phyloP scores from a whole-genome alignment of 2,113 vertebrate genomes.

The Nannobrachium achirus region DNA sequence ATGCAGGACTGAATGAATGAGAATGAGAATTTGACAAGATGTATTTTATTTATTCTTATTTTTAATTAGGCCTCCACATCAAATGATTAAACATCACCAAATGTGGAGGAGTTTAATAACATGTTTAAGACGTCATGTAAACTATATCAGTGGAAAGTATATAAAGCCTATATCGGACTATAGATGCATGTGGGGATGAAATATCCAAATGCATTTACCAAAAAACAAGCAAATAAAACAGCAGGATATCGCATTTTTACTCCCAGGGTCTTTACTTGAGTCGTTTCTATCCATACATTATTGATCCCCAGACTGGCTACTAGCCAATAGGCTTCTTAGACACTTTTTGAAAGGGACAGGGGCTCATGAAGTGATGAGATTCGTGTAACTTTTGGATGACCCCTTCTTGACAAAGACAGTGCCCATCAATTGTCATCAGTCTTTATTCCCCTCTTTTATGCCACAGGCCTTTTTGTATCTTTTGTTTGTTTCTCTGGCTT shows the following conservation, averaged over 20 bases:
- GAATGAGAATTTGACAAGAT: not conserved
- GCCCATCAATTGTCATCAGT: constrained; percentile 82
- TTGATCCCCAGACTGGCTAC: constrained; percentile 77
- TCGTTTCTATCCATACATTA: constrained; percentile 67
- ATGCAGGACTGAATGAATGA: constrained; percentile 31
- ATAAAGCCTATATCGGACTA: not conserved
- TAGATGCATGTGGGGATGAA: constrained; percentile 4
- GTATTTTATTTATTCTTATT: too few relatives aligned
- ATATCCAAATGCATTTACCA: constrained; percentile 21
- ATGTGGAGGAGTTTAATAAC: constrained; percentile 35
- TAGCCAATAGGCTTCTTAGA: constrained; percentile 67
- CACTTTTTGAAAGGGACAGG: constrained; percentile 62
- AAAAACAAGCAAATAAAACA: constrained; percentile 18
- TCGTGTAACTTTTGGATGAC: constrained; percentile 99
- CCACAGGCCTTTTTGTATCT: constrained; percentile 79
- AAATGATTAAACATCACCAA: not conserved
- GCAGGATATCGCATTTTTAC: constrained; percentile 37
- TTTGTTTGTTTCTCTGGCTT: constrained; percentile 76
- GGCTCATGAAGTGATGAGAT: constrained; percentile 85
- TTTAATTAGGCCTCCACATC: not conserved
- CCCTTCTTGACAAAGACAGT: constrained; percentile 92
- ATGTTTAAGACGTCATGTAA: constrained; percentile 7
- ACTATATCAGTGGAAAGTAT: too few relatives aligned
- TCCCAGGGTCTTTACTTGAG: constrained; percentile 41
- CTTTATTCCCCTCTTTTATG: constrained; percentile 81